phyloP scores from a whole-genome alignment of 2,113 vertebrate genomes.

The Nesogale talazaci region DNA sequence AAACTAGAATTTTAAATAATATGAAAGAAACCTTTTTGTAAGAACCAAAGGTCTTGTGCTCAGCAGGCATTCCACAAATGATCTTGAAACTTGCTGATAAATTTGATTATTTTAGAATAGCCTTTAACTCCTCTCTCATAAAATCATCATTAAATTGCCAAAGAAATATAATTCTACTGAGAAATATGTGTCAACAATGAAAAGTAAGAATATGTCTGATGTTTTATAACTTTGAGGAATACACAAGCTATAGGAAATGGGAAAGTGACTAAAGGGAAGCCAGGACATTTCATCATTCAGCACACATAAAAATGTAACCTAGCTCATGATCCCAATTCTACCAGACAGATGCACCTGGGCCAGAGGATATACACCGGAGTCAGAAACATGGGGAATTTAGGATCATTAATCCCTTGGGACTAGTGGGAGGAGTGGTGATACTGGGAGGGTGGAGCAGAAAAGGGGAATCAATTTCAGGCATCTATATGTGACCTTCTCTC shows the following conservation, averaged over 20 bases:
- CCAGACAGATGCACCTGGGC: no score
- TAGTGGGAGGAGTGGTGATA: no score
- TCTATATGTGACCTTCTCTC: no score
- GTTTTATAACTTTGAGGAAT: neutral
- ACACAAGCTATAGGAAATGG: neutral
- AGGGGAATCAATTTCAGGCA: no score
- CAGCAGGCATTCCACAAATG: neutral
- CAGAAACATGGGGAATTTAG: no score
- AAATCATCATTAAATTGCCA: neutral
- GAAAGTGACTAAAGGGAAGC: neutral
- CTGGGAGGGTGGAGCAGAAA: no score
- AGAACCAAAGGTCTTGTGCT: neutral
- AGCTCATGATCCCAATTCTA: no score
- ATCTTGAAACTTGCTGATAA: neutral
- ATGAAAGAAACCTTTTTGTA: neutral
- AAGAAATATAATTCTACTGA: neutral
- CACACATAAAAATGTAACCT: neutral
- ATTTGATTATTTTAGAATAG: neutral
- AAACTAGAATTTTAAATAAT: neutral
- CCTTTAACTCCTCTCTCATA: neutral
- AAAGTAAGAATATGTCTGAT: neutral
- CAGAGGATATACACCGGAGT: no score
- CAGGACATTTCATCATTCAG: neutral
- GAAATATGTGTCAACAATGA: neutral
- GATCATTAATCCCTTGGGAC: no score